Base-by-base conservation (phyloP, 37 sponge, comb jelly and placozoan species). In the Halisarca cf. caerulea region DNA sequence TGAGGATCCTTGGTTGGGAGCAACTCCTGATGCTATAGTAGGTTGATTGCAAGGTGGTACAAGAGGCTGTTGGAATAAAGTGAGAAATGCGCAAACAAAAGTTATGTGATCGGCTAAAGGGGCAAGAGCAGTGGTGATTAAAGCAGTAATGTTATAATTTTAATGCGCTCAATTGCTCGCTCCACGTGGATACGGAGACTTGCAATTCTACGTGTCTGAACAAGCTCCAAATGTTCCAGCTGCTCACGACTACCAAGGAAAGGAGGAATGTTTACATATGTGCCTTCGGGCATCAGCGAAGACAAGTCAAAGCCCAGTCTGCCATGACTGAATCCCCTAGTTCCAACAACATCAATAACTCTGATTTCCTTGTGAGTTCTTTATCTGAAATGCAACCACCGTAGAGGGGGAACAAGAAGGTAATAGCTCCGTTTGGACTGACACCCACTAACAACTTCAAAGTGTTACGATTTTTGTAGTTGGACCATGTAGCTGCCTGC, bases 121-220 rank as follows among this genome's bases (percentile, higher is more conserved):
- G 7, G 37, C 71, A 69, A 69, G 71, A 34, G 33, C 20, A 30
- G 21, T 69, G 6, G 71, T 15, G 33, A 35, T 35, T 30, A 34
- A 69, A n/a, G 20, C 21, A 30, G 71, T 28, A 33, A 88, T 92
- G 82, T 81, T 74, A 68, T 45, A 86, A 36, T 66, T 27, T 66
- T 66, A 25, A 66, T 66, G 8, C 68, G 14, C 8, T n/a, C 68
- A 25, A 66, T 66, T 15, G 27, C 23, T 15, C 68, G 68, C 27
- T 66, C 68, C 28, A 66, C 68, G 23, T n/a, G 68, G 28, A 66
- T 66, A n/a, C 68, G 68, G 27, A 66, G 68, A 25, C 27, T 25
- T 8, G 68, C 68, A 25, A 66, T 66, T 66, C 28, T 66, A 24
- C 28, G 68, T 66, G 27, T n/a, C 27, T 66, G 27, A n/a, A 66